phyloP scores from a whole-genome alignment of 2,797 vertebrate genomes.

The Bufotes viridis region DNA sequence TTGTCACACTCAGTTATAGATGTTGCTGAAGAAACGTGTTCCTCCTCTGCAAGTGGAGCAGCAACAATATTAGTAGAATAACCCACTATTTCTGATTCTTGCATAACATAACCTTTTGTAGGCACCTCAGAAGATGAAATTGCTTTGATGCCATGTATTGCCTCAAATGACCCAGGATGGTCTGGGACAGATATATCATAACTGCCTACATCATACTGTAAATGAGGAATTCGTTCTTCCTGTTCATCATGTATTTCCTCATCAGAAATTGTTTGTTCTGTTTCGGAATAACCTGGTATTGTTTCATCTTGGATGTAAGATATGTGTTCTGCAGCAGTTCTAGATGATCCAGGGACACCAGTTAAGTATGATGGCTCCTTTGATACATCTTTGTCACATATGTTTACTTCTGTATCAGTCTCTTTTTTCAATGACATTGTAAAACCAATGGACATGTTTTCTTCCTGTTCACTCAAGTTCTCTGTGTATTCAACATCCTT shows the following conservation, averaged over 20 bases:
- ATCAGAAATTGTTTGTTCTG: constrained; percentile 97
- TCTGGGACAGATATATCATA: constrained; percentile 89
- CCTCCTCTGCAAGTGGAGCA: constrained; percentile 95
- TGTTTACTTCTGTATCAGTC: constrained; percentile 64
- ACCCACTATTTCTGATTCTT: constrained; percentile 82
- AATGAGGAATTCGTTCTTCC: constrained; percentile 88
- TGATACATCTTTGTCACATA: constrained; percentile 64
- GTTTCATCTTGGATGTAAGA: constrained; percentile 98
- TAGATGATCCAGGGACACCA: constrained; percentile 73
- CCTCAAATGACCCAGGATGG: constrained; percentile 83
- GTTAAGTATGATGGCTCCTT: constrained; percentile 72
- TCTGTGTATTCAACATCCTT: constrained; percentile 65
- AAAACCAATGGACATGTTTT: constrained; percentile 65
- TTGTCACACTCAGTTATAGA: constrained; percentile 99
- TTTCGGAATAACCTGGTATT: constrained; percentile 96
- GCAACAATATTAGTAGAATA: constrained; percentile 89
- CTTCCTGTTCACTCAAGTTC: constrained; percentile 62
- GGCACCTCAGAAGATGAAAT: constrained; percentile 71
- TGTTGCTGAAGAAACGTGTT: constrained; percentile 96
- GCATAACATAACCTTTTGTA: constrained; percentile 79
- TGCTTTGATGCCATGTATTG: constrained; percentile 82
- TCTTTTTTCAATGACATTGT: constrained; percentile 66
- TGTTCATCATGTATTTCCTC: constrained; percentile 96
- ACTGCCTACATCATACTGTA: constrained; percentile 83
- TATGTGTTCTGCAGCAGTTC: constrained; percentile 82